Evolutionary conservation across 2,797 vertebrate genomes (phyloP).

Genomic region (Stomatorhinus walkeri): DNA sequence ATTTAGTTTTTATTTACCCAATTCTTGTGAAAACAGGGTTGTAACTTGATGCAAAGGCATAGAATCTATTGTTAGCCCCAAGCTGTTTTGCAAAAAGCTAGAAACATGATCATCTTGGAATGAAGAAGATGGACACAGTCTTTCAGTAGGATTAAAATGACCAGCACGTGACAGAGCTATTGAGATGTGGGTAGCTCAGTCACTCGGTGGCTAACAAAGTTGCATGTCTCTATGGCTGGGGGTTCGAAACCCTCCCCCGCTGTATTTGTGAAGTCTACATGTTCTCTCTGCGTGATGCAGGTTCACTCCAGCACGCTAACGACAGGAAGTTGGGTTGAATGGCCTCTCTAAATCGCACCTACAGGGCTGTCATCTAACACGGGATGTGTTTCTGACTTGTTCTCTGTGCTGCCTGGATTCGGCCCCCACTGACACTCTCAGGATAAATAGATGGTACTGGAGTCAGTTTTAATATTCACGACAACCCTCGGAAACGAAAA

Average conservation of each 20-base stretch:
- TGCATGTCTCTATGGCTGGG: not conserved
- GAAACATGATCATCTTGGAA: not conserved
- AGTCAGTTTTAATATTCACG: not conserved
- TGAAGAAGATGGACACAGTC: not conserved
- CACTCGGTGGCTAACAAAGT: not conserved
- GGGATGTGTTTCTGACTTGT: not conserved
- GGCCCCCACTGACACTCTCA: not conserved
- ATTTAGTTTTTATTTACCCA: not conserved
- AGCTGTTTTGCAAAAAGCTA: not conserved
- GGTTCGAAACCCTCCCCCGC: not conserved
- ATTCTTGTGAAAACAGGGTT: not conserved
- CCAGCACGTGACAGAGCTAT: slow-evolving; percentile 10
- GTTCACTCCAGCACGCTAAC: not conserved
- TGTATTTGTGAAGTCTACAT: not conserved
- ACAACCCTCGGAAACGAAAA: not conserved
- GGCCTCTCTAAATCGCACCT: not conserved
- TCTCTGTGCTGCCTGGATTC: not conserved
- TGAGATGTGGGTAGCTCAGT: not conserved
- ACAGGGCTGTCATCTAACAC: not conserved
- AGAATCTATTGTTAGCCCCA: not conserved
- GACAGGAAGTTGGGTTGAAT: not conserved
- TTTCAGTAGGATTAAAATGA: slow-evolving; percentile 22
- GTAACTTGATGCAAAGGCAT: not conserved
- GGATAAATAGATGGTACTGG: not conserved
- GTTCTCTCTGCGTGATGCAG: not conserved